A percentile compares a stretch with the other conserved stretches of the same genome.
Evolutionary conservation across 1,140 invertebrate genomes (phyloP).

Genomic region (Heterodera schachtii): DNA sequence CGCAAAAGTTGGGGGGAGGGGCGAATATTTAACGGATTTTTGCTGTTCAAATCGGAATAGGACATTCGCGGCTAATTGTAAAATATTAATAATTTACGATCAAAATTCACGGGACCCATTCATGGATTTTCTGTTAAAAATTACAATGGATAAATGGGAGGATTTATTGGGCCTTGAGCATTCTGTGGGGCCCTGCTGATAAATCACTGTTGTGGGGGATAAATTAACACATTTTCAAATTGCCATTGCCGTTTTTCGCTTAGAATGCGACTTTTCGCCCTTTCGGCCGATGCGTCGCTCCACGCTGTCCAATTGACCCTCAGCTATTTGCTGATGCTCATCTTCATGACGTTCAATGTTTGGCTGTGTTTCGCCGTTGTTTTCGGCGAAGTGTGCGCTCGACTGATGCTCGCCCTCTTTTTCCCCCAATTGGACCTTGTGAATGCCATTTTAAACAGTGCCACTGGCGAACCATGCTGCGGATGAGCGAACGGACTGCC

Average conservation of each 20-base stretch:
- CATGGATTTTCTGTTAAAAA: too few species aligned
- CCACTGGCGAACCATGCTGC: conserved; percentile 35
- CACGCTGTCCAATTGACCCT: conserved; percentile 86
- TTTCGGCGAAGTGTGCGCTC: conserved; percentile 83
- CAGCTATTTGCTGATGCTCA: conserved; percentile 91
- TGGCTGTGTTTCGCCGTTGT: conserved; percentile 89
- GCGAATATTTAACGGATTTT: too few species aligned
- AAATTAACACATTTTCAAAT: too few species aligned
- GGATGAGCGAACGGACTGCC: conserved; percentile 16
- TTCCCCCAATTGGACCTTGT: conserved; percentile 52
- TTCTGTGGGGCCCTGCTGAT: too few species aligned
- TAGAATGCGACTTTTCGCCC: conserved; percentile 65
- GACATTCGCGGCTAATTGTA: too few species aligned
- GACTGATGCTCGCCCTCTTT: conserved; percentile 81
- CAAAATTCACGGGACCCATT: too few species aligned
- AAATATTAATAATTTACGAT: too few species aligned
- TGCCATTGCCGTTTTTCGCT: neutral
- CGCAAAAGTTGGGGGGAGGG: neutral
- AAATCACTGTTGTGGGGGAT: too few species aligned
- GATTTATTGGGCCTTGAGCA: too few species aligned
- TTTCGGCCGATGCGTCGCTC: conserved; percentile 82
- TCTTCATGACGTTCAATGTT: conserved; percentile 97
- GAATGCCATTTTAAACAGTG: conserved; percentile 23
- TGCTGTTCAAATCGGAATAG: too few species aligned
- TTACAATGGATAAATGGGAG: too few species aligned